Evolutionary conservation across 2,888 invertebrate genomes (phyloP).

Genomic region (Rambutsinella grinnellia): DNA sequence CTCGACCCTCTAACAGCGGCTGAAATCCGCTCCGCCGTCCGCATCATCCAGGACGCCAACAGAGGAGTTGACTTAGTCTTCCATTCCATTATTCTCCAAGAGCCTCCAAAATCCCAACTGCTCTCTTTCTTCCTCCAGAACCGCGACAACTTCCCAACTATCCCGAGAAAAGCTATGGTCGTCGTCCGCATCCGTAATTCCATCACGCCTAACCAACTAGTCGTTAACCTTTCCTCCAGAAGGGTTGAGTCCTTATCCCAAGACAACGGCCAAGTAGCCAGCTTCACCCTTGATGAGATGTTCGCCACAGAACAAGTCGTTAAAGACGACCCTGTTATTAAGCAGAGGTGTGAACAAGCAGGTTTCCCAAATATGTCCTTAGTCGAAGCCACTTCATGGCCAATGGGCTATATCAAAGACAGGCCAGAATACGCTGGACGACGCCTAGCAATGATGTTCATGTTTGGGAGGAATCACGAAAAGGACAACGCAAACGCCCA

Average conservation of each 20-base stretch:
- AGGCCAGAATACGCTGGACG: slow-evolving; percentile 48
- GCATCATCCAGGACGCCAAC: slow-evolving; percentile 1
- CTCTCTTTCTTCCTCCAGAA: not conserved
- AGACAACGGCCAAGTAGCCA: not conserved
- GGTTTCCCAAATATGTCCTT: slow-evolving; percentile 51
- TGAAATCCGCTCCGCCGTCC: slow-evolving; percentile 23
- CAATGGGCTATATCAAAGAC: slow-evolving; percentile 50
- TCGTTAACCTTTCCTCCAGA: slow-evolving; percentile 31
- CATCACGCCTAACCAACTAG: not conserved
- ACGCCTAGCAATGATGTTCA: slow-evolving; percentile 55
- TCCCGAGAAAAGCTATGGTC: slow-evolving; percentile 31
- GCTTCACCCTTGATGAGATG: slow-evolving; percentile 37
- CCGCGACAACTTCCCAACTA: not conserved
- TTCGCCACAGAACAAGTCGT: slow-evolving; percentile 45
- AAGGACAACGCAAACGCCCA: slow-evolving; percentile 61
- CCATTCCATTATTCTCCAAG: slow-evolving; percentile 43
- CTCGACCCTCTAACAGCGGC: slow-evolving; percentile 30
- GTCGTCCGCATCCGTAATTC: slow-evolving; percentile 28
- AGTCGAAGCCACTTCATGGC: slow-evolving; percentile 54
- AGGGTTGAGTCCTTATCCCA: slow-evolving; percentile 35
- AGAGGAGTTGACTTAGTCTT: slow-evolving; percentile 30
- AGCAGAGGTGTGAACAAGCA: slow-evolving; percentile 29
- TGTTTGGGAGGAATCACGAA: slow-evolving; percentile 48
- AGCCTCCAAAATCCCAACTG: slow-evolving; percentile 36
- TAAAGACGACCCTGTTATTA: slow-evolving; percentile 35